Base-by-base conservation (phyloP, 2,888 invertebrate species). In the Trachelus stipa region DNA sequence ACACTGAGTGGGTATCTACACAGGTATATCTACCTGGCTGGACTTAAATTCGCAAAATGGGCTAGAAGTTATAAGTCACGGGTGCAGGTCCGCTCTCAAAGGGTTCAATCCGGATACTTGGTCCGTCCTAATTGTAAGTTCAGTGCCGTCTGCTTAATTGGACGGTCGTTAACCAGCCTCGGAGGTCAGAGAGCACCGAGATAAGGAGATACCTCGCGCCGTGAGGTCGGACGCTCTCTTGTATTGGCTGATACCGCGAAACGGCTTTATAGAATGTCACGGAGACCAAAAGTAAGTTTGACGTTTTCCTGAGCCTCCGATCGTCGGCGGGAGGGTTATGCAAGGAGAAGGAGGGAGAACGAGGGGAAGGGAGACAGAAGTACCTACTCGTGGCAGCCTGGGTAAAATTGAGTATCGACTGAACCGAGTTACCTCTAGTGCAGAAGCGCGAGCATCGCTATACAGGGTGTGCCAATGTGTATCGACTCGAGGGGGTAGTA, bases 41-140 rank as follows among this genome's bases (percentile, higher is more conserved):
- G 56, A 23, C 23, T 56, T 56, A 23, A 1, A 23, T 56, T 23
- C 56, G 56, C 35, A 23, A 23, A 56, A 56, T 23, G 56, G 56
- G 9, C 56, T 56, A 23, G 56, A 56, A 56, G 56, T 23, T 56
- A 23, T 9, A 23, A 56, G 56, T 9, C 56, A 56, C 23, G 9
- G 56, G 23, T 56, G 56, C 56, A 56, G 23, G 56, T 23, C 6
- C 23, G 23, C 85, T 83, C 79, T 85, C 87, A 87, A 85, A 88
- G 88, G 86, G 86, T 85, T 84, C 73, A 77, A 69, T 75, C 23
- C 23, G 56, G 56, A 56, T 56, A 56, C 56, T 56, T 9, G 56
- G 56, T 9, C 40, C 23, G 40, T 56, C 56, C 56, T 56, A 56
- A 56, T 56, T 56, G 23, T 3, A 56, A 56, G 23, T 56, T 56